Conservation (phyloP, 2,888 invertebrate species). For the Morpho helenor region DNA sequence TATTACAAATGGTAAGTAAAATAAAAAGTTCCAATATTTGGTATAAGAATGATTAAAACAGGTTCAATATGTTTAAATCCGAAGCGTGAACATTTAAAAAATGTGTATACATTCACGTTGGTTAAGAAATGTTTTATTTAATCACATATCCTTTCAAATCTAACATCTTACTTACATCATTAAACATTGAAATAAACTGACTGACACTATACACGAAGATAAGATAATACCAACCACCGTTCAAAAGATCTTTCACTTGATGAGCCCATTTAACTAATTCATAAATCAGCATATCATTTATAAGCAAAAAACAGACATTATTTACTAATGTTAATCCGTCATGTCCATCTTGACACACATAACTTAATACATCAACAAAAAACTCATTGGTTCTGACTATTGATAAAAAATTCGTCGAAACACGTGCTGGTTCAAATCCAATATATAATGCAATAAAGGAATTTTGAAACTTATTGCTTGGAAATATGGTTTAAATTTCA, state of each 20-base stretch:
- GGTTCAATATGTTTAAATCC: too few relatives aligned
- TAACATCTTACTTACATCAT: background rate
- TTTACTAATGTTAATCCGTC: slow-evolving; percentile 24
- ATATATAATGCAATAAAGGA: background rate
- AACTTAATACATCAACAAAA: slow-evolving; percentile 20
- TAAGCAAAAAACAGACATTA: slow-evolving; percentile 11
- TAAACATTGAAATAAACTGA: slow-evolving; percentile 1
- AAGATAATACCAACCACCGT: slow-evolving; percentile 8
- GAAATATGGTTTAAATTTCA: slow-evolving; percentile 6
- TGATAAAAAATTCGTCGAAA: slow-evolving; percentile 20
- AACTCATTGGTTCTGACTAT: slow-evolving; percentile 20
- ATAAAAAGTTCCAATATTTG: too few relatives aligned
- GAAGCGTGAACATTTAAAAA: too few relatives aligned
- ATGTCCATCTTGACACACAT: slow-evolving; percentile 26
- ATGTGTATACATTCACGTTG: too few relatives aligned
- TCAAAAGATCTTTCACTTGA: slow-evolving; percentile 12
- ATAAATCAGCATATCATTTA: slow-evolving; percentile 14
- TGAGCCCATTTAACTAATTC: slow-evolving; percentile 10
- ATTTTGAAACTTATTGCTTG: slow-evolving; percentile 9
- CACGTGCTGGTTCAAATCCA: slow-evolving; percentile 22
- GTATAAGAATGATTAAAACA: too few relatives aligned
- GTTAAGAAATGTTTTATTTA: too few relatives aligned
- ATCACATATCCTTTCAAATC: too few relatives aligned
- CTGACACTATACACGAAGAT: slow-evolving; percentile 4
- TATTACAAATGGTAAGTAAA: too few relatives aligned